Evolutionary conservation across 2,797 vertebrate genomes (phyloP).

Genomic region (Ceryle rudis): DNA sequence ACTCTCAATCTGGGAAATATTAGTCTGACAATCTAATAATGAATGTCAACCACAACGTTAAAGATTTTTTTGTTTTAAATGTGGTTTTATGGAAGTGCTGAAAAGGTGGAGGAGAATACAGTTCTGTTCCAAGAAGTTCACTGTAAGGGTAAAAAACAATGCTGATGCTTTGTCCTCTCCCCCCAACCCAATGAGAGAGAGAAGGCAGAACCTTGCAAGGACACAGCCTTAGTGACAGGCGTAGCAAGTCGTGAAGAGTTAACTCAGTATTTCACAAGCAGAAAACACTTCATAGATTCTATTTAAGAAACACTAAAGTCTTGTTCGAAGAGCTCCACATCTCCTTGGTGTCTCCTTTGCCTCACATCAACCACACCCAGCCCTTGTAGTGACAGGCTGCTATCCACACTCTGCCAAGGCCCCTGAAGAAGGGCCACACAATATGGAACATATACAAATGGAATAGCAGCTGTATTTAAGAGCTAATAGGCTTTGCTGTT

Average conservation of each 20-base stretch:
- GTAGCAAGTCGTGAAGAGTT: background rate
- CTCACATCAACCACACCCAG: background rate
- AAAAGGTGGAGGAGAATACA: background rate
- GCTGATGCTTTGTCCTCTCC: background rate
- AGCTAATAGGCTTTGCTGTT: background rate
- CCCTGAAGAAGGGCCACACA: background rate
- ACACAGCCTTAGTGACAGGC: background rate
- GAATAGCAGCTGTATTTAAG: background rate
- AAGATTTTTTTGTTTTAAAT: background rate
- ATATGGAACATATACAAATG: no score
- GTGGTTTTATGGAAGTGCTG: background rate
- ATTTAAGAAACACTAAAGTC: background rate
- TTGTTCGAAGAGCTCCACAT: background rate
- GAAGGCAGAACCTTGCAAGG: rapidly evolving
- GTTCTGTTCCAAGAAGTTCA: background rate
- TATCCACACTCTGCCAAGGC: background rate
- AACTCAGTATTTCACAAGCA: background rate
- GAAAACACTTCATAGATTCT: background rate
- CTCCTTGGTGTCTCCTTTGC: background rate
- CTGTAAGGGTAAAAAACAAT: background rate
- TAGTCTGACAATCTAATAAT: background rate
- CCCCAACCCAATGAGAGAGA: background rate
- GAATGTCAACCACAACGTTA: background rate
- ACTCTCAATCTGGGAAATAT: background rate
- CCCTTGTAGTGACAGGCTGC: background rate